phyloP scores from a whole-genome alignment of 2,888 invertebrate genomes.

The Trachelus stipa region DNA sequence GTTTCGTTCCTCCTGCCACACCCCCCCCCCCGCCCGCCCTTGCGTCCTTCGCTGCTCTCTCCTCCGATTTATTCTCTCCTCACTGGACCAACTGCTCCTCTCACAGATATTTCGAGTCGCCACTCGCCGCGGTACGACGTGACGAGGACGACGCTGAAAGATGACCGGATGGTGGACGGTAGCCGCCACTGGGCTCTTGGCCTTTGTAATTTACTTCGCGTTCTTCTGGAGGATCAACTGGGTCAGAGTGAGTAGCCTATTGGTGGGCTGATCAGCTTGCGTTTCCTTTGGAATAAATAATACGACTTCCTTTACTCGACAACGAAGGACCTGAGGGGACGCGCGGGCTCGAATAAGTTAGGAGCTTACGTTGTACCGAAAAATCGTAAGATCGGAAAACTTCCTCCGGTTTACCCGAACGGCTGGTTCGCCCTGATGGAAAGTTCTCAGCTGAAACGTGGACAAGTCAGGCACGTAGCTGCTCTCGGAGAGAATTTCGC shows the following conservation, averaged over 20 bases:
- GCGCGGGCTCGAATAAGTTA: background rate
- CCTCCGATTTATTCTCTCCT: background rate
- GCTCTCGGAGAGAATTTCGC: constrained; percentile 72
- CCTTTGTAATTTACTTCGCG: constrained; percentile 44
- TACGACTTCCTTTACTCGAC: constrained; percentile 1
- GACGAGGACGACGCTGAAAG: constrained; percentile 15
- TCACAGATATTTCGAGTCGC: background rate
- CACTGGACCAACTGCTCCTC: background rate
- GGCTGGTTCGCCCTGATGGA: constrained; percentile 89
- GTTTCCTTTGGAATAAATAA: background rate
- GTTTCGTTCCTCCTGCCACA: background rate
- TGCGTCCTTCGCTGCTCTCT: background rate
- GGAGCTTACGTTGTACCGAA: constrained; percentile 17
- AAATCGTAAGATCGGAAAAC: constrained; percentile 71
- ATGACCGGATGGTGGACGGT: constrained; percentile 44
- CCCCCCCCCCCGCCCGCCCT: background rate
- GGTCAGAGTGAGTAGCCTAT: constrained; percentile 50
- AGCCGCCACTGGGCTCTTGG: constrained; percentile 31
- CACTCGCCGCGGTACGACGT: background rate
- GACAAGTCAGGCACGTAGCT: constrained; percentile 73
- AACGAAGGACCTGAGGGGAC: constrained; percentile 7
- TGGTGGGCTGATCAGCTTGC: background rate
- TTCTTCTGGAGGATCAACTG: constrained; percentile 59
- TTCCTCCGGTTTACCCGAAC: constrained; percentile 90
- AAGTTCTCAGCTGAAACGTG: constrained; percentile 71